Evolutionary conservation across 2,113 vertebrate genomes (phyloP).

Genomic region (Corythornis vintsioides): DNA sequence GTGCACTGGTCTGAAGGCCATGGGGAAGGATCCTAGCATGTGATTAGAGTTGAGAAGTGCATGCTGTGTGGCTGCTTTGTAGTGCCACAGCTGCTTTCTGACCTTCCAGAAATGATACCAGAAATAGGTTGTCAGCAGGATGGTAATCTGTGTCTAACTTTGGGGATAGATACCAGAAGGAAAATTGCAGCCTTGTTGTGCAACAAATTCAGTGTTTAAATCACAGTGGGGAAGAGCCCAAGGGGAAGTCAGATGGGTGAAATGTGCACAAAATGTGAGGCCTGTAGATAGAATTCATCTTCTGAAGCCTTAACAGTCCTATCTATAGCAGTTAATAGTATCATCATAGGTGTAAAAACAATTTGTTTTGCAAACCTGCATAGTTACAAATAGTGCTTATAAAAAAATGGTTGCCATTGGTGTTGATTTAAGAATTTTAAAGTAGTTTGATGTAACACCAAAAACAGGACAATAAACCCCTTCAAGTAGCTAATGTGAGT

Average conservation of each 20-base stretch:
- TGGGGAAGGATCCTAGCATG: background rate
- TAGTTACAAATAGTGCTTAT: background rate
- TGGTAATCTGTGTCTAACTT: background rate
- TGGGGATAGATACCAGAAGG: background rate
- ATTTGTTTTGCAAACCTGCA: background rate
- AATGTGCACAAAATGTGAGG: background rate
- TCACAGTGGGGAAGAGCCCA: background rate
- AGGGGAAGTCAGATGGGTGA: background rate
- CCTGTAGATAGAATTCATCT: background rate
- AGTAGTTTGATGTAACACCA: background rate
- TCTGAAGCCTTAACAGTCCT: too few species aligned
- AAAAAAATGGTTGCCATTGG: background rate
- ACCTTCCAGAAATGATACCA: background rate
- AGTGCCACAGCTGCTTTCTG: background rate
- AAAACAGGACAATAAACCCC: background rate
- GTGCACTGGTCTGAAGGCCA: background rate
- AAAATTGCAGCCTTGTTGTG: background rate
- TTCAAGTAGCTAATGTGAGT: background rate
- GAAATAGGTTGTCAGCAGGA: background rate
- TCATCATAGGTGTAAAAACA: background rate
- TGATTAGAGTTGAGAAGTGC: background rate
- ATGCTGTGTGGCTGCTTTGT: background rate
- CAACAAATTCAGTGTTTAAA: background rate
- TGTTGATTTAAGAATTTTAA: background rate
- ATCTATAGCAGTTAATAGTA: background rate